Conservation (phyloP, 2,797 vertebrate species). For the Australoheros facetus region DNA sequence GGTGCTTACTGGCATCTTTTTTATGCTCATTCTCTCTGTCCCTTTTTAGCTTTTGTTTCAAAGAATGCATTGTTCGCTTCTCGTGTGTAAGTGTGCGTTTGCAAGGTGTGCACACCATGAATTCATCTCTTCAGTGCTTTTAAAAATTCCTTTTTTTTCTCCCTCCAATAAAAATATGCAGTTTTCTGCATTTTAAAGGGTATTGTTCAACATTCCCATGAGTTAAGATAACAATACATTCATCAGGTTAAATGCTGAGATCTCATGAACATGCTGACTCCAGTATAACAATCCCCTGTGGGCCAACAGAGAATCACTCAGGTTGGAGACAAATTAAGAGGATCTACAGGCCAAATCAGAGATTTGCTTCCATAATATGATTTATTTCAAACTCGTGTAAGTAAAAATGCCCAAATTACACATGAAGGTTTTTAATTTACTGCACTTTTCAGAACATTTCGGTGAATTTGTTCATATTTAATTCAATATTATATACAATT, state of each 20-base stretch:
- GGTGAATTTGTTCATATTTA: neutral
- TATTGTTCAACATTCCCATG: neutral
- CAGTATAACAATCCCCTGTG: neutral
- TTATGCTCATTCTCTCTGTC: constrained; percentile 24
- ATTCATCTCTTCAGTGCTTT: neutral
- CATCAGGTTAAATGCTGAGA: neutral
- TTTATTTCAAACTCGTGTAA: neutral
- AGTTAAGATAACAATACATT: neutral
- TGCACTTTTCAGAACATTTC: neutral
- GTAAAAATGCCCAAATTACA: neutral
- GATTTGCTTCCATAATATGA: neutral
- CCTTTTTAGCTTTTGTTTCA: constrained; percentile 58
- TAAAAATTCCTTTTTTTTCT: neutral
- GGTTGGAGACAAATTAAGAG: too few relatives aligned
- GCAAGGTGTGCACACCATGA: constrained; percentile 23
- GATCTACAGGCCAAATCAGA: neutral
- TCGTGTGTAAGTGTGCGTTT: constrained; percentile 11
- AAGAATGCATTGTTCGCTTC: constrained; percentile 54
- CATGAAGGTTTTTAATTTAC: neutral
- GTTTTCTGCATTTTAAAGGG: neutral
- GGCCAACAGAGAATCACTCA: too few relatives aligned
- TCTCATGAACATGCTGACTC: neutral
- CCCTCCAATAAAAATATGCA: neutral
- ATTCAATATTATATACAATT: neutral
- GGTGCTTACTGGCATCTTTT: constrained; percentile 47